Base-by-base conservation (phyloP, 2,113 vertebrate genomes). In the Sphaerodactylus townsendi region DNA sequence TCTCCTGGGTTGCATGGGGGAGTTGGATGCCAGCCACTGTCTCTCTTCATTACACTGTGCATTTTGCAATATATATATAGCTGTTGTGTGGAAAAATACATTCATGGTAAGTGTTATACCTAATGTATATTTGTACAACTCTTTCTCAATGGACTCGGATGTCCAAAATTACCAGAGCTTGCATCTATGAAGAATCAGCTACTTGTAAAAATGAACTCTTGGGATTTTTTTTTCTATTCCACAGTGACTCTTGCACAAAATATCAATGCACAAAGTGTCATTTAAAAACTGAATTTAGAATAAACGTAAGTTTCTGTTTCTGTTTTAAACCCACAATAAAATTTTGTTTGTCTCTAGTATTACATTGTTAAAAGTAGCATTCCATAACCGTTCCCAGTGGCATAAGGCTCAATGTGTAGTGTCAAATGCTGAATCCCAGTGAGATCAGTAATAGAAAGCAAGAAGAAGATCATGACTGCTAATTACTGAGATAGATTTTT, bases 221-320 rank as follows among this genome's bases (percentile, higher is more conserved):
- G 5, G 2, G 50, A 21, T 75, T 82, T 10, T 10, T 74, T 86
- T 88, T 82, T 86, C 89, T 77, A 88, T 86, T 75, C 87, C 89
- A 87, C 17, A 74, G 2, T 81, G 91, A 79, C 19, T 89, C 17
- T 89, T 91, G 11, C 86, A 80, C n/a, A 86, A 80, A 83, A 15
- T 86, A 82, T 33, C n/a, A n/a, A n/a, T n/a, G n/a, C n/a, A n/a
- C n/a, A n/a, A 83, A 81, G 85, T 93, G 87, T 44, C n/a, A 50
- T 69, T 90, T 88, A 62, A 76, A 41, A 77, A 83, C 87, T 83
- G 87, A 53, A 30, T 21, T 56, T 35, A 25, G 80, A 84, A 89
- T 91, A 90, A 87, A 85, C 15, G 50, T 3, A 53, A 14, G 19
- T 56, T 56, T 23, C 3, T 70, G 2, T 11, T n/a, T 3, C 14